Conservation (phyloP, 1,140 invertebrate genomes). For the Cardiocondyla obscurior region DNA sequence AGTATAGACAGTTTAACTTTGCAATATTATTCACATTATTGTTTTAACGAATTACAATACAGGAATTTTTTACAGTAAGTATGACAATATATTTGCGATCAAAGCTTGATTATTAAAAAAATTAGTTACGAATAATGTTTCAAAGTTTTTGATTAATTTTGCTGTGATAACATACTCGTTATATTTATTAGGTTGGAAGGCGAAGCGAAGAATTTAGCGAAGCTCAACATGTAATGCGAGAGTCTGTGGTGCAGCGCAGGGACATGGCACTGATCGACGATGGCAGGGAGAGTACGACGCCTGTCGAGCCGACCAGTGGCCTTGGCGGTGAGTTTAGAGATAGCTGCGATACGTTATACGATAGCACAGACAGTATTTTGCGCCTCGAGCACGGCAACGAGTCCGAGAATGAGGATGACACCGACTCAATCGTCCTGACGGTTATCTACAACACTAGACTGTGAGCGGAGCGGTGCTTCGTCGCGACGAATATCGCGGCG, state of each 20-base stretch:
- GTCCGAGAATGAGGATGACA: constrained; percentile 44
- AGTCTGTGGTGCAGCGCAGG: constrained; percentile 82
- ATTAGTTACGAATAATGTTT: neutral
- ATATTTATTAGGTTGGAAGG: constrained; percentile 86
- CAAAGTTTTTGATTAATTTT: neutral
- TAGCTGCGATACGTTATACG: constrained; percentile 64
- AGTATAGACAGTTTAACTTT: too few relatives aligned
- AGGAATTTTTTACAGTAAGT: neutral
- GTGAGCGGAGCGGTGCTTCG: constrained; percentile 50
- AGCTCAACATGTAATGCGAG: constrained; percentile 85
- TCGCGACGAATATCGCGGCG: neutral
- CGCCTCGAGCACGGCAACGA: constrained; percentile 51
- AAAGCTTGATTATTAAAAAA: neutral
- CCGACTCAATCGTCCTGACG: constrained; percentile 71
- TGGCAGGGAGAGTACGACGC: constrained; percentile 74
- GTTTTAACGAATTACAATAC: neutral
- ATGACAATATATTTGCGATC: neutral
- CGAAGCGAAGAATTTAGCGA: constrained; percentile 90
- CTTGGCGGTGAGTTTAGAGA: constrained; percentile 80
- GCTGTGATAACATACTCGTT: neutral
- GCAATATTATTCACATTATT: neutral
- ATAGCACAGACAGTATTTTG: constrained; percentile 61
- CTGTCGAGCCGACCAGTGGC: constrained; percentile 78
- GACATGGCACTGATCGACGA: constrained; percentile 84
- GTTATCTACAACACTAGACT: constrained; percentile 78